Evolutionary conservation across 2,888 invertebrate genomes (phyloP).

Genomic region (Chrysina gloriosa): DNA sequence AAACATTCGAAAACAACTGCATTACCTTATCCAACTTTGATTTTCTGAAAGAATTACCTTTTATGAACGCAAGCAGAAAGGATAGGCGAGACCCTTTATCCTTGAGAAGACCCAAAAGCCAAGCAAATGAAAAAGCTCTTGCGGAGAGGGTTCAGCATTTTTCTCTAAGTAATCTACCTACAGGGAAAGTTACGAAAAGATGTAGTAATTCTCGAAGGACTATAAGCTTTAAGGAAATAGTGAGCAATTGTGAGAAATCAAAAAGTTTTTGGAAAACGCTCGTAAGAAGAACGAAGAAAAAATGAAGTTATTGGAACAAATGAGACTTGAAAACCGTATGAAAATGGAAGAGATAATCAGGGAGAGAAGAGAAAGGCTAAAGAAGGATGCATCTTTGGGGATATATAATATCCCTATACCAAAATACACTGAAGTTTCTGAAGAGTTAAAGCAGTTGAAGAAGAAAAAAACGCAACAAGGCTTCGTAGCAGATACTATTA

Average conservation of each 20-base stretch:
- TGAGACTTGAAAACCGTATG: conserved; percentile 36
- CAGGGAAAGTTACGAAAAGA: conserved; percentile 8
- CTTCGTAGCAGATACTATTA: conserved; percentile 10
- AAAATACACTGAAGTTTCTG: conserved; percentile 50
- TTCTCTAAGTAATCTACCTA: background rate
- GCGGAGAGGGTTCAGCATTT: background rate
- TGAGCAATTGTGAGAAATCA: background rate
- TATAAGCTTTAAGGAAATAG: conserved; percentile 1
- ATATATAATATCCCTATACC: conserved; percentile 53
- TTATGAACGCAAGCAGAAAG: background rate
- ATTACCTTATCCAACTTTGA: conserved; percentile 21
- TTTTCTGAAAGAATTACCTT: conserved; percentile 32
- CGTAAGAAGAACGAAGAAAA: conserved; percentile 29
- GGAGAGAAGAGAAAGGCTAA: conserved; percentile 41
- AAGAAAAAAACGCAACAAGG: conserved; percentile 42
- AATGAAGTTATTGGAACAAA: conserved; percentile 31
- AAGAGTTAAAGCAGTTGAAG: conserved; percentile 50
- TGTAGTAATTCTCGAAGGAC: background rate
- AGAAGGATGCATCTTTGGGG: conserved; percentile 54
- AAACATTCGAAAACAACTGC: background rate
- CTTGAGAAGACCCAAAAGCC: background rate
- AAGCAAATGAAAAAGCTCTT: background rate
- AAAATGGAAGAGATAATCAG: conserved; percentile 39
- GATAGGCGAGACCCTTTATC: background rate
- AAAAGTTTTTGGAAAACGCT: conserved; percentile 8